A percentile compares a stretch with the other conserved stretches of the same genome.
These are phyloP conservation scores for Micronycteris hirsuta DNA, from an alignment of 2,113 vertebrate genomes.

Conservation along the genomic window DNA sequence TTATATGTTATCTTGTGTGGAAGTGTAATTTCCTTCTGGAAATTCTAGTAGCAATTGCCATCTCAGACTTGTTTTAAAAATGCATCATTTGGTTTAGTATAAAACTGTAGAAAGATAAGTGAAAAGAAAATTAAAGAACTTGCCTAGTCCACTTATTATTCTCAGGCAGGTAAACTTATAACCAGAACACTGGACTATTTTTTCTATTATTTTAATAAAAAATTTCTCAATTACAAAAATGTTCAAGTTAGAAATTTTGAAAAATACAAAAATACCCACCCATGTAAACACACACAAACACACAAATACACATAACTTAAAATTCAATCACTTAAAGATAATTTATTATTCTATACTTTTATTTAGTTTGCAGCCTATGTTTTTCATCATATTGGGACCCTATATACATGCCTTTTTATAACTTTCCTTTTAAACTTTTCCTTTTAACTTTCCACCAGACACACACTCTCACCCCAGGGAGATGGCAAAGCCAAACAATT, in stretches of 20 bases:
- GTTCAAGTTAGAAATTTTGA: not conserved
- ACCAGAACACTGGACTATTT: not conserved
- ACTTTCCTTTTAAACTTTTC: not conserved
- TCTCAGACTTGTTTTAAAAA: not conserved
- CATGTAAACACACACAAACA: not conserved
- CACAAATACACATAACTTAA: not conserved
- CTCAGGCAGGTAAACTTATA: not conserved
- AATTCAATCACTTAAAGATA: not conserved
- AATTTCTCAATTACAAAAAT: not conserved
- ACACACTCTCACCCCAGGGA: not conserved
- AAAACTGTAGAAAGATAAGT: not conserved
- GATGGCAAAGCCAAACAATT: not conserved
- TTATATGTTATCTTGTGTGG: not conserved
- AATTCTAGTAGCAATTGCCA: not conserved
- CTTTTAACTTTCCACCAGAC: not conserved
- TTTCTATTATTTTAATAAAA: not conserved
- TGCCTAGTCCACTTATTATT: not conserved
- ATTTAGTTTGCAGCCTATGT: not conserved
- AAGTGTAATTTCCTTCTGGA: not conserved
- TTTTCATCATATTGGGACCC: not conserved
- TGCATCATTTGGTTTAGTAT: not conserved
- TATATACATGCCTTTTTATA: not conserved
- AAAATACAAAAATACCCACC: not conserved
- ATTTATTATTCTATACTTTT: not conserved
- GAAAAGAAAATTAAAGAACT: not conserved